phyloP scores from a whole-genome alignment of 1,140 invertebrate species.

The Potamilus streckersoni region DNA sequence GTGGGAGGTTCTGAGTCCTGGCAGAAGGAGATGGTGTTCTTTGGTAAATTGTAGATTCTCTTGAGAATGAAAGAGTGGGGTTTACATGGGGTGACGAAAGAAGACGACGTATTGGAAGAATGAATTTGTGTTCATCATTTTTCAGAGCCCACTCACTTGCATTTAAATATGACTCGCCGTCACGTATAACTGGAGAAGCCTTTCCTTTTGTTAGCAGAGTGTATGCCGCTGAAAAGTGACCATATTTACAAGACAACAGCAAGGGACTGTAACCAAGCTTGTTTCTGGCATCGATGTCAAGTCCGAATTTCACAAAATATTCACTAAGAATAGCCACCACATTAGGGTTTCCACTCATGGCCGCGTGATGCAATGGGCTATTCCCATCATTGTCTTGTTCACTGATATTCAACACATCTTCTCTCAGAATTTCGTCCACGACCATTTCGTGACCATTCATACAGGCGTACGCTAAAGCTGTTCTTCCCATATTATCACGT shows the following conservation, averaged over 20 bases:
- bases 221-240: slow-evolving; percentile 58
- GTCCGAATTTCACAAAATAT: slow-evolving; percentile 50
- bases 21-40: slow-evolving; percentile 31
- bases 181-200: slow-evolving; percentile 53
- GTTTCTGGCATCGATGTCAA: slow-evolving; percentile 59
- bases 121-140: slow-evolving; percentile 27
- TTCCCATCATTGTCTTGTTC: slow-evolving; percentile 64
- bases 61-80: slow-evolving; percentile 39
- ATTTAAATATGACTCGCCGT: slow-evolving; percentile 56
- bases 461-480: slow-evolving; percentile 59
- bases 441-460: slow-evolving; percentile 53
- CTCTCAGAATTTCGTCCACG: slow-evolving; percentile 48
- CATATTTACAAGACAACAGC: slow-evolving; percentile 58
- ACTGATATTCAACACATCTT: slow-evolving; percentile 58
- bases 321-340: slow-evolving; percentile 50
- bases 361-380: slow-evolving; percentile 58
- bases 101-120: slow-evolving; percentile 16
- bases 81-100: slow-evolving; percentile 25
- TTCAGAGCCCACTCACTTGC: slow-evolving; percentile 57
- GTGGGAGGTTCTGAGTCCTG: slow-evolving; percentile 29
- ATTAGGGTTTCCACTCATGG: slow-evolving; percentile 51
- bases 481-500: slow-evolving; percentile 53
- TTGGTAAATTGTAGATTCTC: slow-evolving; percentile 58
- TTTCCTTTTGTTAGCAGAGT: slow-evolving; percentile 48
- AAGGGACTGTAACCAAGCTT: slow-evolving; percentile 61